A percentile compares a stretch with the other conserved stretches of the same genome.
These are phyloP conservation scores for Phrynocephalus guinanensis DNA, from an alignment of 2,797 vertebrate species.

Conservation along the genomic window DNA sequence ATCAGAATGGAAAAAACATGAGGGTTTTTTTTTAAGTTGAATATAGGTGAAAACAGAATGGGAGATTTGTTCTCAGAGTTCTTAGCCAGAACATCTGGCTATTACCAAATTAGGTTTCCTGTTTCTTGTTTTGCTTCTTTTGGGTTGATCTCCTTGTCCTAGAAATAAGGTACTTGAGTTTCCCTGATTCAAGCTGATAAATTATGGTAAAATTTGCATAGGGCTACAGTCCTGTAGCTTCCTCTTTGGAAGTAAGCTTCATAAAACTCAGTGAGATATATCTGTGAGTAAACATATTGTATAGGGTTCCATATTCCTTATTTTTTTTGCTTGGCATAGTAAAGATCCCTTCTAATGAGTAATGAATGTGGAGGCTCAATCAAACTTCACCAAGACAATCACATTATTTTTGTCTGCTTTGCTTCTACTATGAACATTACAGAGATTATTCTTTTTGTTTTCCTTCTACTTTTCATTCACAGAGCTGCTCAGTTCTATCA, in stretches of 20 bases:
- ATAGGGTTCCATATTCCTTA: no score
- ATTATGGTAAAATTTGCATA: neutral
- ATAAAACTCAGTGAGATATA: neutral
- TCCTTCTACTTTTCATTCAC: conserved; percentile 13
- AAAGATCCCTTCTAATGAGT: neutral
- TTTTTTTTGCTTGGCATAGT: neutral
- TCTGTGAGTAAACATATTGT: neutral
- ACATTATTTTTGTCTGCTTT: conserved; percentile 13
- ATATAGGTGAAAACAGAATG: no score
- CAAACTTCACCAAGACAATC: conserved; percentile 31
- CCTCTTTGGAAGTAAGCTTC: neutral
- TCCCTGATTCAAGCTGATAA: no score
- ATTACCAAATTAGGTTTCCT: no score
- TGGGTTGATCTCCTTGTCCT: no score
- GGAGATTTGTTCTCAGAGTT: no score
- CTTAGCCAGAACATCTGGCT: no score
- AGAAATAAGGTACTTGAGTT: no score
- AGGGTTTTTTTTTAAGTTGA: no score
- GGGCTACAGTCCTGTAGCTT: no score
- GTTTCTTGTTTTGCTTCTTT: no score
- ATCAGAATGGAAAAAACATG: no score
- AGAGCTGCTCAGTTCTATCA: neutral
- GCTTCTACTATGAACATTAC: neutral
- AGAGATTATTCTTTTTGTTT: conserved; percentile 1
- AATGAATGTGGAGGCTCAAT: conserved; percentile 2